Evolutionary conservation across 2,113 vertebrate genomes (phyloP).

Genomic region (Rattus rattus): DNA sequence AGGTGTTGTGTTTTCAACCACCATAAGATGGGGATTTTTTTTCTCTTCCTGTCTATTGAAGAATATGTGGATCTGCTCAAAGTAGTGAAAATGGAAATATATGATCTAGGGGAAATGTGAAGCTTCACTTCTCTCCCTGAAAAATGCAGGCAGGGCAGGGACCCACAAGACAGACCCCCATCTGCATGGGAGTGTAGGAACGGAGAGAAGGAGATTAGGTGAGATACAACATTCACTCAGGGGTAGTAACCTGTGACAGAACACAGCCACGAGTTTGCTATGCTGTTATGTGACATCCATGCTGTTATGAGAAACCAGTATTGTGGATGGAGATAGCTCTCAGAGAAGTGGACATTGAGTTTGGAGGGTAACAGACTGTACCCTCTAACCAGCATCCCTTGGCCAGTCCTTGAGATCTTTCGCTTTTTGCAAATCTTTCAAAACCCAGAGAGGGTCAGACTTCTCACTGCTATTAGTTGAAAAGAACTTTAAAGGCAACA

Average conservation of each 20-base stretch:
- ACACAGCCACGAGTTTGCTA: neutral
- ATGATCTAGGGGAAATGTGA: neutral
- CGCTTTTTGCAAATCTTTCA: slow-evolving; percentile 63
- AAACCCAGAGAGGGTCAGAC: neutral
- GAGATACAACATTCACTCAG: neutral
- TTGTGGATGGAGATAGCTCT: neutral
- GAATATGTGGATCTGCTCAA: neutral
- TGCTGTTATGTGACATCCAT: neutral
- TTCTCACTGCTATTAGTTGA: slow-evolving; percentile 64
- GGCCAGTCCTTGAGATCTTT: neutral
- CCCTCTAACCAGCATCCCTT: neutral
- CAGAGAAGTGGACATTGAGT: neutral
- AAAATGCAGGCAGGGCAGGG: neutral
- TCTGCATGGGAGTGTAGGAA: neutral
- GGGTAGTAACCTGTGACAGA: neutral
- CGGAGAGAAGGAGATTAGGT: neutral
- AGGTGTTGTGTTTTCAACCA: neutral
- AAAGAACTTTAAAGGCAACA: neutral
- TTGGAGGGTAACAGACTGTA: neutral
- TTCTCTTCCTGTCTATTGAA: neutral
- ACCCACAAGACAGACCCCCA: neutral
- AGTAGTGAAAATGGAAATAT: neutral
- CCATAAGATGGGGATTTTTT: neutral
- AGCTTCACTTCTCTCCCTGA: neutral
- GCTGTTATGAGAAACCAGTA: neutral